phyloP scores from a whole-genome alignment of 2,797 vertebrate species.

The Bovichtus variegatus region DNA sequence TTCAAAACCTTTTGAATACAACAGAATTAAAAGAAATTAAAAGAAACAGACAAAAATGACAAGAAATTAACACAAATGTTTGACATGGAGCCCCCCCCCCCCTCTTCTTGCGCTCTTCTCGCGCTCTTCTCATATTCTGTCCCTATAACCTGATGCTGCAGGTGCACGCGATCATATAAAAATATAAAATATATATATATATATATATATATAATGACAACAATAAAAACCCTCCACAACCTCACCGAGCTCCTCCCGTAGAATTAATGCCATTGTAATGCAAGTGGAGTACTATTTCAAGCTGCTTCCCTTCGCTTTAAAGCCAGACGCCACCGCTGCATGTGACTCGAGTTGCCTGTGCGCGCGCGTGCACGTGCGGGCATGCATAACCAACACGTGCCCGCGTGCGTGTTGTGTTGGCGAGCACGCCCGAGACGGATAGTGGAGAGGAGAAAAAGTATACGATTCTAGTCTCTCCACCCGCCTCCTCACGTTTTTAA shows the following conservation, averaged over 20 bases:
- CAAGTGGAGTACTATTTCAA: conserved; percentile 52
- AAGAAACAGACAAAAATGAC: neutral
- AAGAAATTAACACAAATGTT: neutral
- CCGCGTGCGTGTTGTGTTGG: conserved; percentile 44
- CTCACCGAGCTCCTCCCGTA: conserved; percentile 3
- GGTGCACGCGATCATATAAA: too few relatives aligned
- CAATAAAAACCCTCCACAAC: neutral
- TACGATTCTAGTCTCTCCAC: conserved; percentile 9
- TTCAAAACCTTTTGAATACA: neutral
- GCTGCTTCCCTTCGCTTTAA: conserved; percentile 37
- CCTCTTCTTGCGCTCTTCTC: conserved; percentile 1
- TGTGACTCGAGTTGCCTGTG: conserved; percentile 65
- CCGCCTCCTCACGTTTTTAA: conserved; percentile 28
- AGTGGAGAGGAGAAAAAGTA: conserved; percentile 24
- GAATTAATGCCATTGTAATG: conserved; percentile 39
- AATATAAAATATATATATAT: too few relatives aligned
- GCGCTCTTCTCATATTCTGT: neutral
- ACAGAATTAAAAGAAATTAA: neutral
- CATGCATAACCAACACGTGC: conserved; percentile 77
- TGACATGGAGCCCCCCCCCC: too few relatives aligned
- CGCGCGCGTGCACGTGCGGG: conserved; percentile 66
- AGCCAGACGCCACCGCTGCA: conserved; percentile 63
- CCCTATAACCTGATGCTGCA: conserved; percentile 66
- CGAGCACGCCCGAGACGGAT: conserved; percentile 36
- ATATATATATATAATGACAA: too few relatives aligned